Evolutionary conservation across 2,113 vertebrate species (phyloP), one percentile per base, ranked within the genome.

Genomic region (Stercorarius parasiticus): DNA sequence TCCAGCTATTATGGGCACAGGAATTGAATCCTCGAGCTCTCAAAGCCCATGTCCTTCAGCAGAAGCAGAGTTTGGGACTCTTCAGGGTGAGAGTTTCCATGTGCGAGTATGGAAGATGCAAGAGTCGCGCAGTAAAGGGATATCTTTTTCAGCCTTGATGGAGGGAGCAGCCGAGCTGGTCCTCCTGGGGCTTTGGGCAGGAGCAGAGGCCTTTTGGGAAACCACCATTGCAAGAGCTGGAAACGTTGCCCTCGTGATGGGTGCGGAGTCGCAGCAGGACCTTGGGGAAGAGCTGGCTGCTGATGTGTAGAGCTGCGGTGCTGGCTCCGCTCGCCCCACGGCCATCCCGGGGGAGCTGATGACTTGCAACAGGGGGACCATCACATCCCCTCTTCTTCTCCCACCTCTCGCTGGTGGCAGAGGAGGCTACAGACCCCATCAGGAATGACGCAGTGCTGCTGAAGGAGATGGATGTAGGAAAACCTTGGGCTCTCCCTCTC

Each of bases 171-270:
- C 9, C 7, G 71, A 67, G 66, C 66, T 56, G 78, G 8, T 36
- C 9, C 47, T 56, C 23, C 56, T 10, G 25, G 22, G 26, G 20
- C 34, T 32, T 8, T 52, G 53, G 22, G 49, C 8, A 40, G 22
- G 45, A 45, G 7, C n/a, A 30, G 32, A 1, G 43, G 18, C 29
- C 16, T 88, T 70, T 67, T 45, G 65, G 53, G 58, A 67, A 62
- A 12, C 32, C 38, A 16, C 26, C 27, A 1, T 58, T 20, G 40
- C 40, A 30, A 47, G 38, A 71, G 52, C 27, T 62, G 47, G 58
- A 23, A 34, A 26, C 5, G 2, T 13, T 29, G 45, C 30, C 23
- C n/a, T 50, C 2, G 1, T 20, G 71, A 7, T 4, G 27, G 0
- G 6, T 6, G 8, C 0, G 3, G 58, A 45, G 49, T 23, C 7